These are phyloP conservation scores for Epinotia nisella DNA, from an alignment of 2,888 invertebrate genomes.

Conservation along the genomic window DNA sequence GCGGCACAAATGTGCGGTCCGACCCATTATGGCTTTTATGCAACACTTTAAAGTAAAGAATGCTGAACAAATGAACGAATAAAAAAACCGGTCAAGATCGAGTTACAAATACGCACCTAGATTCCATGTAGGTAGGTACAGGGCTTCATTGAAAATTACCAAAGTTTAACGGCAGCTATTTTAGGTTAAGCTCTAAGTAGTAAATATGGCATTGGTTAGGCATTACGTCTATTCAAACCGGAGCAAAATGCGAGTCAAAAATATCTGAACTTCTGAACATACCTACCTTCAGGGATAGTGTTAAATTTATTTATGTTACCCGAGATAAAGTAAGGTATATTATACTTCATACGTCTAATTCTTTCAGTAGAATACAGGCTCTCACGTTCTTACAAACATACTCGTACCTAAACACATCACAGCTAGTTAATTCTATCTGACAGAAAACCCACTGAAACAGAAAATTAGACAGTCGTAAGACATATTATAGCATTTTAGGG, in stretches of 20 bases:
- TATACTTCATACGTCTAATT: too few species aligned
- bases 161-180: not conserved
- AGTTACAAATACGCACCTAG: not conserved
- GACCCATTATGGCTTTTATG: conserved; percentile 31
- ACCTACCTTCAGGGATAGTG: not conserved
- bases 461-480: not conserved
- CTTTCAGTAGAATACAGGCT: too few species aligned
- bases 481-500: not conserved
- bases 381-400: too few species aligned
- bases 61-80: conserved; percentile 31
- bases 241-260: too few species aligned
- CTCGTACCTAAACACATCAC: too few species aligned
- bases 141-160: not conserved
- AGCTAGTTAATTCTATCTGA: too few species aligned
- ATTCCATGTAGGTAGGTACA: not conserved
- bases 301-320: too few species aligned
- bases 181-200: not conserved
- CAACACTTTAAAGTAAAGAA: conserved; percentile 33
- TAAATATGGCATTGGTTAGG: not conserved
- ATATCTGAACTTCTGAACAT: too few species aligned
- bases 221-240: not conserved
- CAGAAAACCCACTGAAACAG: not conserved
- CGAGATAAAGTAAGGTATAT: too few species aligned
- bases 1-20: conserved; percentile 27
- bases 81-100: conserved; percentile 18